These are phyloP conservation scores for Danio choprae DNA, from an alignment of 2,797 vertebrate genomes.

Conservation along the genomic window DNA sequence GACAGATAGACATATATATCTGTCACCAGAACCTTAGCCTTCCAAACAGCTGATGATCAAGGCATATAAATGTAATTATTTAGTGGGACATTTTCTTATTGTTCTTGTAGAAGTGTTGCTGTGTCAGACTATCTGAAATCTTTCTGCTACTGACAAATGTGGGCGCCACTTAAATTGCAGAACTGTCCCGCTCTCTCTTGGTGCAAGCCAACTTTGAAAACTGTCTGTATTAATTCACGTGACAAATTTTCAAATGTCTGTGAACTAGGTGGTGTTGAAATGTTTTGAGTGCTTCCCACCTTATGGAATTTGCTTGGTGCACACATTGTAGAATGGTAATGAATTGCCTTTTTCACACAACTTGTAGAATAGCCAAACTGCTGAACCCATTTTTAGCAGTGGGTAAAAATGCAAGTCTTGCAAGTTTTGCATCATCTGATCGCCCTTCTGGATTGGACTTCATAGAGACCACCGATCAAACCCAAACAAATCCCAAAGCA, in stretches of 20 bases:
- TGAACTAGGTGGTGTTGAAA: neutral
- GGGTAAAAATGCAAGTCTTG: neutral
- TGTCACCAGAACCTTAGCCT: neutral
- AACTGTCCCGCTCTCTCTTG: neutral
- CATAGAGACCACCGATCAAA: neutral
- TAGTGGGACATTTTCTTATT: neutral
- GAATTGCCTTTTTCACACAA: neutral
- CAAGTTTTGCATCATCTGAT: neutral
- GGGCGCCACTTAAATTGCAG: neutral
- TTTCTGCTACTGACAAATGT: neutral
- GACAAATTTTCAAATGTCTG: neutral
- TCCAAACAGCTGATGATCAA: too few species aligned
- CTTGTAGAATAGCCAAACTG: neutral
- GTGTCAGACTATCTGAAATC: neutral
- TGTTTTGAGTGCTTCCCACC: neutral
- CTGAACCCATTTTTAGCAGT: neutral
- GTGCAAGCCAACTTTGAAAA: neutral
- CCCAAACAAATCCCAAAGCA: too few species aligned
- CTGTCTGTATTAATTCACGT: neutral
- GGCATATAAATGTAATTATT: neutral
- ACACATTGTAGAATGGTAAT: neutral
- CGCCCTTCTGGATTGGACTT: neutral
- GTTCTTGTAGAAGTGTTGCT: neutral
- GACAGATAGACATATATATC: too few species aligned
- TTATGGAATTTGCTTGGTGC: neutral